phyloP scores from a whole-genome alignment of 2,113 vertebrate genomes.

The Pseudopipra pipra region DNA sequence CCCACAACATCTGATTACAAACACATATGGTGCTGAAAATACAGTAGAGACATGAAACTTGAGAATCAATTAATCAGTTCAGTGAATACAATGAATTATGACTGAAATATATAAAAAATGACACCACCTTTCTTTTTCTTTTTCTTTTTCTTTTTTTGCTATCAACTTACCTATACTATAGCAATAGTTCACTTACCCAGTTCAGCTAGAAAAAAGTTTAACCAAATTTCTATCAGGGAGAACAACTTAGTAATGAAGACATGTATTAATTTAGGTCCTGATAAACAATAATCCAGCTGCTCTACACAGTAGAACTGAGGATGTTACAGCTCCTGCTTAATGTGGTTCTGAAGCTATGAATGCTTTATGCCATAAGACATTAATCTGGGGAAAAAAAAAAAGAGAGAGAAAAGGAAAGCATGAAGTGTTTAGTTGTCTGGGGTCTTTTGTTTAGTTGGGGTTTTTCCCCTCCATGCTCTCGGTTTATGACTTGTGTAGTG shows the following conservation, averaged over 20 bases:
- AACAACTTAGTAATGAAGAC: not conserved
- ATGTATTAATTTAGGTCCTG: not conserved
- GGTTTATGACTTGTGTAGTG: not conserved
- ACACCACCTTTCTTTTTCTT: rapidly evolving
- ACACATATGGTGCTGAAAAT: not conserved
- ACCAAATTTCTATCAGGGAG: not conserved
- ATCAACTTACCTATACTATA: not conserved
- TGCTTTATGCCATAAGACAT: not conserved
- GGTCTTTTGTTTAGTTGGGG: not conserved
- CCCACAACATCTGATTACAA: not conserved
- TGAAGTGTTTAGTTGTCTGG: not conserved
- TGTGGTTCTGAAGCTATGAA: not conserved
- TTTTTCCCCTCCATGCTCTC: not conserved
- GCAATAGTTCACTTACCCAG: not conserved
- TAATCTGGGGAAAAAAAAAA: not conserved
- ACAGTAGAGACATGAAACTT: not conserved
- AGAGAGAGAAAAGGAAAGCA: not conserved
- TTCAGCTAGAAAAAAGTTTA: not conserved
- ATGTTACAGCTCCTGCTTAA: not conserved
- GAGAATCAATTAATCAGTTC: not conserved
- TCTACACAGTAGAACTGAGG: not conserved
- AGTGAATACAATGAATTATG: not conserved
- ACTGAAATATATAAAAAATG: not conserved
- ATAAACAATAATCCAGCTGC: not conserved
- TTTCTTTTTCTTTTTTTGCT: too few species aligned